Evolutionary conservation across 2,113 vertebrate genomes (phyloP).

Genomic region (Phoenicopterus ruber): DNA sequence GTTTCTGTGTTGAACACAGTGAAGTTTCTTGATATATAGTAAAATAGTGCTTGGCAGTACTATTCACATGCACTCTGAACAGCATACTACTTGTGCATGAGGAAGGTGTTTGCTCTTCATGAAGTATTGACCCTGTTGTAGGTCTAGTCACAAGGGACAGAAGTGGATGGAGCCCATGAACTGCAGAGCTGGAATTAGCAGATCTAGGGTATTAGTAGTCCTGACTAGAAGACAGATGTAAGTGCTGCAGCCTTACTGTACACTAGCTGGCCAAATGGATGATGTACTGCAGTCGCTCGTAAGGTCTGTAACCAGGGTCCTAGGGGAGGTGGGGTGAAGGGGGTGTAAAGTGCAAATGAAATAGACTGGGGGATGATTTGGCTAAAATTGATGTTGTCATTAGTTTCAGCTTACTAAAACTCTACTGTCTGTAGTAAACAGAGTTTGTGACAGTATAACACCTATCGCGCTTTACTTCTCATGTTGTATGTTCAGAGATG

Average conservation of each 20-base stretch:
- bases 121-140: neutral
- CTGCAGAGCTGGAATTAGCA: neutral
- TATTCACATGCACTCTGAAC: neutral
- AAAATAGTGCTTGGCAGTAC: neutral
- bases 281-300: neutral
- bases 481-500: neutral
- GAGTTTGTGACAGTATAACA: neutral
- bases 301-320: neutral
- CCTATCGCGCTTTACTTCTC: neutral
- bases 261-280: neutral
- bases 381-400: neutral
- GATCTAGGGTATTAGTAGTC: neutral
- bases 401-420: neutral
- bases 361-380: neutral
- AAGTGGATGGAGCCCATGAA: neutral
- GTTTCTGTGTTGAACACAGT: neutral
- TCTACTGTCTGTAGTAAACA: neutral
- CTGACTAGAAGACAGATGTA: neutral
- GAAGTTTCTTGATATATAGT: neutral
- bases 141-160: neutral
- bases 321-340: neutral
- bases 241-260: neutral
- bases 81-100: rapidly evolving
- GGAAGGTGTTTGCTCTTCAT: neutral
- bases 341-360: neutral